These are phyloP conservation scores for Ramphastos sulfuratus DNA, from an alignment of 2,113 vertebrate genomes.

Conservation along the genomic window DNA sequence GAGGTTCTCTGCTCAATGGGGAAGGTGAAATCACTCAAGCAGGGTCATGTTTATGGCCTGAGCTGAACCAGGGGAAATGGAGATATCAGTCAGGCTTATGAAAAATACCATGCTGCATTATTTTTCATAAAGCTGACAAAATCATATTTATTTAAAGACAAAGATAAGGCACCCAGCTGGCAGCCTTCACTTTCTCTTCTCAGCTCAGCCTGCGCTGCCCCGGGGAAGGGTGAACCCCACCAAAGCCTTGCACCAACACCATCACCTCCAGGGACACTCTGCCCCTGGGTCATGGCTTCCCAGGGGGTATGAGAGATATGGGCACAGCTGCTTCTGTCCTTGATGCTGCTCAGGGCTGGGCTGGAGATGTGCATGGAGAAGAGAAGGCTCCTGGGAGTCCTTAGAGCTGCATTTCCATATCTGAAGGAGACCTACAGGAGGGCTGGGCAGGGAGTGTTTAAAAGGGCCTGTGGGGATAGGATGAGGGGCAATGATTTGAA, in stretches of 20 bases:
- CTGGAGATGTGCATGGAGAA: rapidly evolving
- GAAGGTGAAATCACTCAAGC: slow-evolving; percentile 53
- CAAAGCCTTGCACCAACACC: not conserved
- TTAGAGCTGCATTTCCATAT: too few species aligned
- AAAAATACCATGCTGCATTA: slow-evolving; percentile 45
- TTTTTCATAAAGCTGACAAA: slow-evolving; percentile 73
- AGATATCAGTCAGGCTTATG: slow-evolving; percentile 15
- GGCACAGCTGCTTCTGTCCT: not conserved
- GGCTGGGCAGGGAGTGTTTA: too few species aligned
- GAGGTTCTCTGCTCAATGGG: slow-evolving; percentile 36
- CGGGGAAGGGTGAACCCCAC: not conserved
- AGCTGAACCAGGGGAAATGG: slow-evolving; percentile 29
- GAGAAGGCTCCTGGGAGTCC: too few species aligned
- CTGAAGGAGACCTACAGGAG: too few species aligned
- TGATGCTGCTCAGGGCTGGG: not conserved
- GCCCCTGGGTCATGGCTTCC: rapidly evolving
- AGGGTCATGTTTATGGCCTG: slow-evolving; percentile 65
- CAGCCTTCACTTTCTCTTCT: not conserved
- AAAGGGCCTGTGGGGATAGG: too few species aligned
- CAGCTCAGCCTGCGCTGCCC: not conserved
- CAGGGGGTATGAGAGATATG: rapidly evolving
- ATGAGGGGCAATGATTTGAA: too few species aligned
- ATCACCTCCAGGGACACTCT: rapidly evolving
- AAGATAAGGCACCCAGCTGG: slow-evolving; percentile 57
- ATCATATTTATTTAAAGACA: slow-evolving; percentile 70